Percentiles rank a stretch among this genome's conserved stretches.
Evolutionary conservation across 2,797 vertebrate species (phyloP).

Genomic region (Aplochiton taeniatus): DNA sequence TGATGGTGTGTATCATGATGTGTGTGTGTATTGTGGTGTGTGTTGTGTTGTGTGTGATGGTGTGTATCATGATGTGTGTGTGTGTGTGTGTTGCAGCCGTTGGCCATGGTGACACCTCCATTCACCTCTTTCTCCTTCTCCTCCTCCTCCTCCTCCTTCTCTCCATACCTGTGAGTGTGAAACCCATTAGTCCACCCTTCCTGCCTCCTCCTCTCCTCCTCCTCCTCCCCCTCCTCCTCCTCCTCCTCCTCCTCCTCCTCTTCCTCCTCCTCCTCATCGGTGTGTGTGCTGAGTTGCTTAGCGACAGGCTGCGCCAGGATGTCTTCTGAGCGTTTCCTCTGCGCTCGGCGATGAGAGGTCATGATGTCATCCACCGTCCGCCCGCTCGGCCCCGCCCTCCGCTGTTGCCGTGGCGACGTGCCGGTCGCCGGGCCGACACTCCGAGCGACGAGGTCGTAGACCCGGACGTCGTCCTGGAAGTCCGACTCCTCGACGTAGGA

Average conservation of each 20-base stretch:
- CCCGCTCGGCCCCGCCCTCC: not conserved
- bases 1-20: constrained; percentile 31
- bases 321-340: constrained; percentile 28
- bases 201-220: too few species aligned
- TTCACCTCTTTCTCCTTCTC: not conserved
- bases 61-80: constrained; percentile 26
- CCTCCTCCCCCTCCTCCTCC: constrained; percentile 44
- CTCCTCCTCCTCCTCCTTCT: constrained; percentile 3
- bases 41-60: not conserved
- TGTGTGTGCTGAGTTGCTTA: constrained; percentile 50
- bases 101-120: not conserved
- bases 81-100: too few species aligned
- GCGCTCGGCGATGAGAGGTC: not conserved
- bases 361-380: constrained; percentile 56
- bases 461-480: constrained; percentile 91
- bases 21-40: too few species aligned
- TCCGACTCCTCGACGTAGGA: constrained; percentile 92
- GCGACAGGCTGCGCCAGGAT: constrained; percentile 37
- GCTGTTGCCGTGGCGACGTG: constrained; percentile 12
- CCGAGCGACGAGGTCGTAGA: constrained; percentile 87
- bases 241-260: constrained; percentile 30
- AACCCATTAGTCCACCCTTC: too few species aligned
- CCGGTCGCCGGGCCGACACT: constrained; percentile 76
- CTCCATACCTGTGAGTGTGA: too few species aligned
- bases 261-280: constrained; percentile 46